Conservation (phyloP, 2,888 invertebrate genomes). For the Pandemis cinnamomeana region DNA sequence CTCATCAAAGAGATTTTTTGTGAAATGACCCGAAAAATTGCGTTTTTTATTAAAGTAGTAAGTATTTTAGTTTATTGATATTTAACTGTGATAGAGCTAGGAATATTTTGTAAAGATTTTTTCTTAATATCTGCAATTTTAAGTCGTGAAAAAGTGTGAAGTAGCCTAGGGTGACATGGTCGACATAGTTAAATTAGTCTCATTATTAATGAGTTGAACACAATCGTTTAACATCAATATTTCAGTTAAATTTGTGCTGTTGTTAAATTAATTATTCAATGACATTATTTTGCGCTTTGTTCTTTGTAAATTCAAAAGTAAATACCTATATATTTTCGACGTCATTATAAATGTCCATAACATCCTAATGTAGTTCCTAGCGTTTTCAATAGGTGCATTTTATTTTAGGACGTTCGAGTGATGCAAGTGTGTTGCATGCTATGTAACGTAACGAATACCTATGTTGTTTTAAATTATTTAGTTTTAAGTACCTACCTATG, state of each 20-base stretch:
- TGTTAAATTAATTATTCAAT: not conserved
- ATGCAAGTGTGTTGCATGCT: constrained; percentile 53
- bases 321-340: not conserved
- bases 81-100: constrained; percentile 83
- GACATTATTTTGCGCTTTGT: not conserved
- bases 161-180: constrained; percentile 30
- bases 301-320: constrained; percentile 9
- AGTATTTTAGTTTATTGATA: constrained; percentile 65
- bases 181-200: constrained; percentile 26
- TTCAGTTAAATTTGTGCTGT: constrained; percentile 7
- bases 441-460: constrained; percentile 44
- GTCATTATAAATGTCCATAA: constrained; percentile 45
- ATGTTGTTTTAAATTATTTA: constrained; percentile 39
- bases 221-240: constrained; percentile 7
- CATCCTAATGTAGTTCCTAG: constrained; percentile 73
- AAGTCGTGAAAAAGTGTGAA: constrained; percentile 11
- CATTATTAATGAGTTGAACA: not conserved
- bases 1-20: constrained; percentile 14
- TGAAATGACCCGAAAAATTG: constrained; percentile 17
- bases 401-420: constrained; percentile 57
- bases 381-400: constrained; percentile 78
- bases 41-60: constrained; percentile 22
- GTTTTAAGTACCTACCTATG: constrained; percentile 20
- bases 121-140: constrained; percentile 40
- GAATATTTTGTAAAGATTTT: constrained; percentile 58